phyloP scores from a whole-genome alignment of 2,888 invertebrate genomes.

The Pyrocoelia pectoralis region DNA sequence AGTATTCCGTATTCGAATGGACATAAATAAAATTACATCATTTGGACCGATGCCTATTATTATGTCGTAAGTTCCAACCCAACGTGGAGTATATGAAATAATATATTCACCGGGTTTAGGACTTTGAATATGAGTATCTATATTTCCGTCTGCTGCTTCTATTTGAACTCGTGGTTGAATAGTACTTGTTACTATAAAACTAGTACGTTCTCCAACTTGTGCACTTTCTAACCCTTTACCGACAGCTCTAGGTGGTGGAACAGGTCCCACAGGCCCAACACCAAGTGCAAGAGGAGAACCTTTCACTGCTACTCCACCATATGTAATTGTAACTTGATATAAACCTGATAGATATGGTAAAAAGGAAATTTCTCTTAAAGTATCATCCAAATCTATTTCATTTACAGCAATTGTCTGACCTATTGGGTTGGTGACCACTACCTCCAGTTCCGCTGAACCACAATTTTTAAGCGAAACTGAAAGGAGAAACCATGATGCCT shows the following conservation, averaged over 20 bases:
- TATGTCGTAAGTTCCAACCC: constrained; percentile 92
- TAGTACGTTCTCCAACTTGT: constrained; percentile 75
- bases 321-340: constrained; percentile 71
- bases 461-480: constrained; percentile 82
- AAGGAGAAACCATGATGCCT: constrained; percentile 38
- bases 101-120: constrained; percentile 80
- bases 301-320: constrained; percentile 69
- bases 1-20: too few species aligned
- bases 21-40: constrained; percentile 49
- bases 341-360: constrained; percentile 85
- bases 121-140: constrained; percentile 65
- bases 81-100: constrained; percentile 89
- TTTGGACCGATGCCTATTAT: constrained; percentile 68
- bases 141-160: constrained; percentile 61
- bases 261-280: constrained; percentile 69
- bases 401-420: constrained; percentile 85
- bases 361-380: constrained; percentile 79
- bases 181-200: constrained; percentile 72
- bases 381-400: constrained; percentile 74
- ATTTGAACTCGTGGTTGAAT: constrained; percentile 71
- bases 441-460: constrained; percentile 85
- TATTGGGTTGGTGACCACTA: constrained; percentile 86
- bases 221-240: constrained; percentile 75
- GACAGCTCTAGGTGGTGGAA: constrained; percentile 66
- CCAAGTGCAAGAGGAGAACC: constrained; percentile 66